A percentile compares a stretch with the other conserved stretches of the same genome.
Evolutionary conservation across 2,888 invertebrate species (phyloP).

Genomic region (Flexamia atlantica): DNA sequence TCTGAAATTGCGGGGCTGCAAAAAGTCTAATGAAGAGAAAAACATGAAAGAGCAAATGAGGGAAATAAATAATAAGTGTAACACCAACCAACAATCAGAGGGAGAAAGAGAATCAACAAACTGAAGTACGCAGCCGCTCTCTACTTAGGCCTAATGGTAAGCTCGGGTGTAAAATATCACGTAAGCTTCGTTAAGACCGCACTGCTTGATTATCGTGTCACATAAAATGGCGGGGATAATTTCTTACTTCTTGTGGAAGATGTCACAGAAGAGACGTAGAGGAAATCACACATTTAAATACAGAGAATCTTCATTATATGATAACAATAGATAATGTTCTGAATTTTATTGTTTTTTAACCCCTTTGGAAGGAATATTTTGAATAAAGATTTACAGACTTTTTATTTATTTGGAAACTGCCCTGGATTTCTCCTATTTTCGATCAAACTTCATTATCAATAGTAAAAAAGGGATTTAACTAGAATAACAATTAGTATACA

Average conservation of each 20-base stretch:
- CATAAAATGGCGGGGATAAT: conserved; percentile 39
- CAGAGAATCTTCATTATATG: too few species aligned
- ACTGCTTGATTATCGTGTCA: conserved; percentile 27
- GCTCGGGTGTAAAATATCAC: conserved; percentile 28
- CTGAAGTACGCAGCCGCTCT: conserved; percentile 18
- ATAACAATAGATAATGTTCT: too few species aligned
- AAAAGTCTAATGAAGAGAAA: background rate
- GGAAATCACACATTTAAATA: too few species aligned
- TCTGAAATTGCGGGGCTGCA: background rate
- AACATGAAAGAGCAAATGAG: conserved; percentile 24
- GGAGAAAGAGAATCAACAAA: background rate
- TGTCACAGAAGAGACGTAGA: background rate
- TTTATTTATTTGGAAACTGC: too few species aligned
- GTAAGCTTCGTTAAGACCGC: conserved; percentile 17
- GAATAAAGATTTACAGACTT: too few species aligned
- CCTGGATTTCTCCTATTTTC: too few species aligned
- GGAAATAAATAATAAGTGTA: conserved; percentile 35
- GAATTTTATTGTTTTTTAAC: too few species aligned
- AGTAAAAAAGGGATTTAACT: too few species aligned
- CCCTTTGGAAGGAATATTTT: too few species aligned
- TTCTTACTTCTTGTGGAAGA: conserved; percentile 36
- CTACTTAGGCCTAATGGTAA: conserved; percentile 30
- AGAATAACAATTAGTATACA: too few species aligned
- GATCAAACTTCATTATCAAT: too few species aligned
- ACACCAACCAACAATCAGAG: conserved; percentile 15